Evolutionary conservation across 2,113 vertebrate species (phyloP).

Genomic region (Grammomys surdaster): DNA sequence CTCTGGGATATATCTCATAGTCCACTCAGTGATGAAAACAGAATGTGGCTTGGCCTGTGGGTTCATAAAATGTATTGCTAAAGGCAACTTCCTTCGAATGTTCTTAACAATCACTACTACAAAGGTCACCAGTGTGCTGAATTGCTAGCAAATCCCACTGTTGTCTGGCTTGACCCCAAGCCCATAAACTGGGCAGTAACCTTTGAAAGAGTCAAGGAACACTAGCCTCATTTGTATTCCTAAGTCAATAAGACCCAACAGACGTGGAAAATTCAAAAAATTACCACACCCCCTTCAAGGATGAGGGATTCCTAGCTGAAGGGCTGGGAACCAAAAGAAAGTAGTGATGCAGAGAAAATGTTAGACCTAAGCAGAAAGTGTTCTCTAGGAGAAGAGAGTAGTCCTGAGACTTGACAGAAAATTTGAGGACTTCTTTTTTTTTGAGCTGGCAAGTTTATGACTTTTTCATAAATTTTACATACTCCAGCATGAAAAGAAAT

Average conservation of each 20-base stretch:
- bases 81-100: neutral
- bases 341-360: neutral
- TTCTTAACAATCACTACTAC: neutral
- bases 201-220: neutral
- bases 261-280: neutral
- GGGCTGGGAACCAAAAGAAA: neutral
- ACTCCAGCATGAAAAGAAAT: constrained; percentile 66
- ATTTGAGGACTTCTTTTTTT: constrained; percentile 41
- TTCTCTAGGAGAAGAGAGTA: constrained; percentile 54
- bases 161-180: neutral
- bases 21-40: constrained; percentile 12
- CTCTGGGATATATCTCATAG: neutral
- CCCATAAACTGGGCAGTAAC: neutral
- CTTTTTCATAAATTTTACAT: constrained; percentile 76
- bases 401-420: constrained; percentile 72
- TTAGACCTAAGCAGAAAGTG: constrained; percentile 28
- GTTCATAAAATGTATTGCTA: neutral
- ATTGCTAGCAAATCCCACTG: neutral
- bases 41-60: neutral
- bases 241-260: neutral
- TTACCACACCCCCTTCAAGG: neutral
- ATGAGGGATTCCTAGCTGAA: neutral
- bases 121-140: neutral
- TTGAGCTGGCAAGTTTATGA: constrained; percentile 64
- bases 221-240: neutral